phyloP scores from a whole-genome alignment of 1,140 invertebrate genomes.

The Papilio helenus region DNA sequence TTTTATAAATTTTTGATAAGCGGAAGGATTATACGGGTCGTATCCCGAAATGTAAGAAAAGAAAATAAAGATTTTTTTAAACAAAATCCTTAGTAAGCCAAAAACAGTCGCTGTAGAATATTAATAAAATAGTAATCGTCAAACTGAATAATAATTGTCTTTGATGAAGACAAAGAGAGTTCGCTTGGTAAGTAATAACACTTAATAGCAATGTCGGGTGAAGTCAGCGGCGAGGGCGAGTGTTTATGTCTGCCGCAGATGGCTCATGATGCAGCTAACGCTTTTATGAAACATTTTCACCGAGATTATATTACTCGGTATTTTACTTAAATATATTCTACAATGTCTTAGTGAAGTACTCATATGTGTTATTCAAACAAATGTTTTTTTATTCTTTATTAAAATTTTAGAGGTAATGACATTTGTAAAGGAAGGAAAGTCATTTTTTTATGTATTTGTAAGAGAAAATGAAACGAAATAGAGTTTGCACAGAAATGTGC shows the following conservation, averaged over 20 bases:
- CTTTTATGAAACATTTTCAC: conserved; percentile 18
- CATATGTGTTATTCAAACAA: background rate
- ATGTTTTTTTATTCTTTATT: background rate
- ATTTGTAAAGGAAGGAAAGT: too few relatives aligned
- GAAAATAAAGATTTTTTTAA: background rate
- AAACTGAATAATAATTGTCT: background rate
- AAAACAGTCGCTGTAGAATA: background rate
- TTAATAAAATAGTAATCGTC: background rate
- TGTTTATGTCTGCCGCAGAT: conserved; percentile 1
- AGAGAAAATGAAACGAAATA: too few relatives aligned
- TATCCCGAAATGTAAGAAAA: background rate
- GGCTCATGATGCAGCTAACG: conserved; percentile 1
- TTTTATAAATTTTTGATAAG: background rate
- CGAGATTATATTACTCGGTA: background rate
- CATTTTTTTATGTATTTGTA: too few relatives aligned
- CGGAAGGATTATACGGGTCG: background rate
- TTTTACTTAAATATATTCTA: background rate
- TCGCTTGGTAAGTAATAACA: conserved; percentile 4
- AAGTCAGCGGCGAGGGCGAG: background rate
- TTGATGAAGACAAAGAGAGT: background rate
- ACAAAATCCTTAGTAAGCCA: background rate
- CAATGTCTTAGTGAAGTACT: background rate
- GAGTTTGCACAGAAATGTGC: too few relatives aligned
- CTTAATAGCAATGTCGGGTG: background rate
- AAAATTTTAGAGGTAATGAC: background rate